Percentiles rank a stretch among this genome's conserved stretches.
Evolutionary conservation across 2,797 vertebrate species (phyloP).

Genomic region (Gambusia yucatana): DNA sequence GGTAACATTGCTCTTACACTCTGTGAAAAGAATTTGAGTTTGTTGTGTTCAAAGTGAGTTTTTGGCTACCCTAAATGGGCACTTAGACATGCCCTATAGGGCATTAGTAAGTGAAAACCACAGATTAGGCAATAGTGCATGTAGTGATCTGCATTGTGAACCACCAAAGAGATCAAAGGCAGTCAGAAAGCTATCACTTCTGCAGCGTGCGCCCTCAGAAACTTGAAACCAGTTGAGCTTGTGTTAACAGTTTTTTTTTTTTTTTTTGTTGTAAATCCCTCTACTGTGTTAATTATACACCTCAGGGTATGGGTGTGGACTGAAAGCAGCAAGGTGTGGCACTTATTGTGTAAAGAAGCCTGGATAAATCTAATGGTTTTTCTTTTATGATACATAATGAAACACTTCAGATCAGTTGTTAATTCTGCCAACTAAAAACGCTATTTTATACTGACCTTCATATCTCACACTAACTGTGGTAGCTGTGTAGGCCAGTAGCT

Average conservation of each 20-base stretch:
- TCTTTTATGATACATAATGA: slow-evolving; percentile 12
- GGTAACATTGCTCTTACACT: neutral
- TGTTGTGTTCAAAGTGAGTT: neutral
- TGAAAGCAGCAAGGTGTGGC: slow-evolving; percentile 62
- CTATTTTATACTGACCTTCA: neutral
- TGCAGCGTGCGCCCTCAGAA: neutral
- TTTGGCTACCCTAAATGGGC: slow-evolving; percentile 3
- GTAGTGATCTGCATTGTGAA: slow-evolving; percentile 6
- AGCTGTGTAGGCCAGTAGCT: slow-evolving; percentile 18
- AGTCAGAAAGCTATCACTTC: neutral
- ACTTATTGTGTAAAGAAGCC: slow-evolving; percentile 39
- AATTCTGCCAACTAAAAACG: neutral
- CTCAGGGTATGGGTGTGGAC: slow-evolving; percentile 39
- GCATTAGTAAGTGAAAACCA: neutral
- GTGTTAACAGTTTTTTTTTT: slow-evolving; percentile 8
- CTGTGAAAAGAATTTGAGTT: neutral
- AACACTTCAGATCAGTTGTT: neutral
- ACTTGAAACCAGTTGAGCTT: slow-evolving; percentile 17
- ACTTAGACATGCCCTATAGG: neutral
- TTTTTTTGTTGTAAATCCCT: neutral
- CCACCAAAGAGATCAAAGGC: slow-evolving; percentile 9
- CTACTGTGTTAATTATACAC: slow-evolving; percentile 22
- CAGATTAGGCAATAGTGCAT: slow-evolving; percentile 1
- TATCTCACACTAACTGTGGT: neutral
- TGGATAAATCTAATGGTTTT: slow-evolving; percentile 14